These are phyloP conservation scores for Mesitornis unicolor DNA, from an alignment of 2,113 vertebrate species.

Conservation along the genomic window DNA sequence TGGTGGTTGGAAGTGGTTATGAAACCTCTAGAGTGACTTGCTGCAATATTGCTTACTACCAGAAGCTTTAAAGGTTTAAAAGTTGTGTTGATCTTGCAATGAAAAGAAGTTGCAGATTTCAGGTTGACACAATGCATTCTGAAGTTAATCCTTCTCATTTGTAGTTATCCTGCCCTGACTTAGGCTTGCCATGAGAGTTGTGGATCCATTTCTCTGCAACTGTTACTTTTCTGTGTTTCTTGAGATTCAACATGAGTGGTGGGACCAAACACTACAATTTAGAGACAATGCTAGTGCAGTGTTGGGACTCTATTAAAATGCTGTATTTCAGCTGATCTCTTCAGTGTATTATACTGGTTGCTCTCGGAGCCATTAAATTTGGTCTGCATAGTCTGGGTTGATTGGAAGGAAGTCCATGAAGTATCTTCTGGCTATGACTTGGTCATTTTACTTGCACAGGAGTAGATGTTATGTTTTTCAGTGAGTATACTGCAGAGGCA, in stretches of 20 bases:
- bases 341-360: not conserved
- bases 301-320: not conserved
- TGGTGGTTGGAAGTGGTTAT: not conserved
- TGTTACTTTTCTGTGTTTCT: not conserved
- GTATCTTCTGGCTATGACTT: not conserved
- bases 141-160: not conserved
- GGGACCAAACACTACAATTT: accelerated
- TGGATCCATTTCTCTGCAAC: not conserved
- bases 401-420: not conserved
- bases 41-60: not conserved
- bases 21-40: not conserved
- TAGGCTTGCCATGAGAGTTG: accelerated
- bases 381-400: not conserved
- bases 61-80: not conserved
- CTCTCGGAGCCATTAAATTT: not conserved
- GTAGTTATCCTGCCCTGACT: not conserved
- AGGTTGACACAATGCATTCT: not conserved
- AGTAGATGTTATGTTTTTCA: not conserved
- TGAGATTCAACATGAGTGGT: not conserved
- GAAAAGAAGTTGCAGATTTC: not conserved
- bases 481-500: not conserved
- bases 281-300: not conserved
- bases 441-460: not conserved
- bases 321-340: not conserved
- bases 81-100: not conserved